A percentile compares a stretch with the other conserved stretches of the same genome.
Evolutionary conservation across 2,888 invertebrate species (phyloP).

Genomic region (Conus canariensis): DNA sequence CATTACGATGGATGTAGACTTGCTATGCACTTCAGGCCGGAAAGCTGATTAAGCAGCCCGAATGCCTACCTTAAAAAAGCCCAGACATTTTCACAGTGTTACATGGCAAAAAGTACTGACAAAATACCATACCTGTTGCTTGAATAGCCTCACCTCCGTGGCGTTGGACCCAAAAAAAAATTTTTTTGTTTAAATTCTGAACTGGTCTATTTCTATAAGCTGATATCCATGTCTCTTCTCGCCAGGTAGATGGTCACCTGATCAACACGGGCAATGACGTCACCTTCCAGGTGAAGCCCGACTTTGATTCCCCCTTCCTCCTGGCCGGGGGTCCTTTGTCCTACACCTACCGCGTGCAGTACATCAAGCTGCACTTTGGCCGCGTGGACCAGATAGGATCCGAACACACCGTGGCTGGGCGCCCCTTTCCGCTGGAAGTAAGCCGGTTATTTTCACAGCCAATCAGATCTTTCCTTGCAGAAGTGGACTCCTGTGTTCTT

Average conservation of each 20-base stretch:
- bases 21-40: no score
- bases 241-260: slow-evolving; percentile 92
- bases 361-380: slow-evolving; percentile 86
- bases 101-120: no score
- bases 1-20: no score
- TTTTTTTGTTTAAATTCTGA: no score
- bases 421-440: slow-evolving; percentile 98
- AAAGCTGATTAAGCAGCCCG: no score
- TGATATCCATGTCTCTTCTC: slow-evolving; percentile 33
- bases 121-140: no score
- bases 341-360: slow-evolving; percentile 91
- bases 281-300: slow-evolving; percentile 89
- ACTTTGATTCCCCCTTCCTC: slow-evolving; percentile 82
- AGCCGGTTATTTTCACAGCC: slow-evolving; percentile 69
- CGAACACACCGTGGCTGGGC: slow-evolving; percentile 97
- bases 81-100: no score
- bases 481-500: no score
- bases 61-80: no score
- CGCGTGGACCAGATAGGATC: slow-evolving; percentile 94
- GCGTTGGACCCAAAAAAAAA: no score
- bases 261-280: slow-evolving; percentile 96
- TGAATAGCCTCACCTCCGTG: no score
- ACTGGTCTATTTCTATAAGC: background rate
- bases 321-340: slow-evolving; percentile 96
- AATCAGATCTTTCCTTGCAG: no score